Percentiles rank a stretch among this genome's conserved stretches.
Evolutionary conservation across 1,140 invertebrate genomes (phyloP).

Genomic region (Trichonephila clavata): DNA sequence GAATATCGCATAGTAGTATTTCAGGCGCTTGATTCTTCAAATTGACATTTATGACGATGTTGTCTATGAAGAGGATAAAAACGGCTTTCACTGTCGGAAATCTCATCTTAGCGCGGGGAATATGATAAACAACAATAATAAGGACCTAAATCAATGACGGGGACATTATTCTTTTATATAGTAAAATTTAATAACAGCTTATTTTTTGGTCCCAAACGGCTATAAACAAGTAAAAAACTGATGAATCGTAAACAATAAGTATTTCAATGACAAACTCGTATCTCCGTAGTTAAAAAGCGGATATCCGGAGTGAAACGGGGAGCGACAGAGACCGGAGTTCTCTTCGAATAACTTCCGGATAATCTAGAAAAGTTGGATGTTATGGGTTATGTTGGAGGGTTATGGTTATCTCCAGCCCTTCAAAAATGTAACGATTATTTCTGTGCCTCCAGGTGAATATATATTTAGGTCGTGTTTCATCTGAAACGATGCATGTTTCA

Average conservation of each 20-base stretch:
- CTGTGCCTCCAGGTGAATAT: neutral
- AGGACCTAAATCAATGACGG: neutral
- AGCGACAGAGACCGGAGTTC: constrained; percentile 11
- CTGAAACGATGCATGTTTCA: constrained; percentile 1
- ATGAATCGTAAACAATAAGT: constrained; percentile 23
- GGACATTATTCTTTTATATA: neutral
- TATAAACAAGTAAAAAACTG: constrained; percentile 16
- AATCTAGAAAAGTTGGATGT: constrained; percentile 34
- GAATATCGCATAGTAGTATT: too few species aligned
- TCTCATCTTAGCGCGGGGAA: neutral
- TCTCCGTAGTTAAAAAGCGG: constrained; percentile 47
- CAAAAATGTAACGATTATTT: constrained; percentile 1
- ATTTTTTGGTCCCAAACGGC: neutral
- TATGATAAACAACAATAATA: neutral
- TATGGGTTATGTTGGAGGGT: constrained; percentile 43
- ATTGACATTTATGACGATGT: too few species aligned
- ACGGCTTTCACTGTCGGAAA: neutral
- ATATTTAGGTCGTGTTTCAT: constrained; percentile 14
- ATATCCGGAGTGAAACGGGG: constrained; percentile 42
- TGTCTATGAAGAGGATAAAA: neutral
- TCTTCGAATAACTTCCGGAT: constrained; percentile 13
- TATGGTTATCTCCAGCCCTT: constrained; percentile 28
- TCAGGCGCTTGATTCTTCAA: too few species aligned
- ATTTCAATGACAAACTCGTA: constrained; percentile 7
- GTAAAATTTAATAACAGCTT: neutral